These are phyloP conservation scores for Pseudomyrmex gracilis DNA, from an alignment of 1,140 invertebrate genomes.

Conservation along the genomic window DNA sequence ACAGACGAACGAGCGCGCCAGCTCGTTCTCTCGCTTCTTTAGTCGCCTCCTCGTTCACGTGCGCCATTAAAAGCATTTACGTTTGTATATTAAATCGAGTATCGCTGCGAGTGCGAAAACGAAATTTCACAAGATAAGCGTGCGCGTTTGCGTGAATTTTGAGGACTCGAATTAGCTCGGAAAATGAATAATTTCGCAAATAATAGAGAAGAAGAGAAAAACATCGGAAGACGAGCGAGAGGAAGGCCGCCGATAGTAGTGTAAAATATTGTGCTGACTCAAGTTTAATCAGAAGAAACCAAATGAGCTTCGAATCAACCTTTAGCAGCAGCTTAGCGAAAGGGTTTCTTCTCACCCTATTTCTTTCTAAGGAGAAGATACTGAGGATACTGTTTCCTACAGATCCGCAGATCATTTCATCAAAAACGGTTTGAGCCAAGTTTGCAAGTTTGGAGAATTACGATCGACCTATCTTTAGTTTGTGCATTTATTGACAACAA, in stretches of 20 bases:
- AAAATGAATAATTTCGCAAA: slow-evolving; percentile 59
- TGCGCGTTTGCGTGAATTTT: slow-evolving; percentile 17
- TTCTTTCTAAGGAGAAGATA: slow-evolving; percentile 3
- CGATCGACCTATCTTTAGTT: background rate
- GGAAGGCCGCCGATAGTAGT: slow-evolving; percentile 26
- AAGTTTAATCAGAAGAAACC: slow-evolving; percentile 59
- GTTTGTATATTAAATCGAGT: slow-evolving; percentile 45
- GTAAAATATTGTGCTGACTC: slow-evolving; percentile 59
- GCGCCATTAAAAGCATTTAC: slow-evolving; percentile 41
- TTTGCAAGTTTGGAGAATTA: slow-evolving; percentile 39
- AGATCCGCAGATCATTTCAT: background rate
- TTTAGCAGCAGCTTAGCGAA: background rate
- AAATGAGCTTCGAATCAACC: slow-evolving; percentile 50
- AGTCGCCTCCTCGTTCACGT: background rate
- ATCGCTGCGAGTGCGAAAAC: slow-evolving; percentile 21
- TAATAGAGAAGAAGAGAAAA: slow-evolving; percentile 26
- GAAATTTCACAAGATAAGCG: slow-evolving; percentile 30
- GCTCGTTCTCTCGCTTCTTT: background rate
- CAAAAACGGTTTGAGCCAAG: slow-evolving; percentile 22
- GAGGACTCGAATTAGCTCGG: slow-evolving; percentile 54
- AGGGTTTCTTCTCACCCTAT: background rate
- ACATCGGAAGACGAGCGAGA: slow-evolving; percentile 15
- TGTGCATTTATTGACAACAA: slow-evolving; percentile 53
- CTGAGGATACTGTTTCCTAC: slow-evolving; percentile 3
- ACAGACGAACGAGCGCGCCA: background rate